phyloP scores from a whole-genome alignment of 2,888 invertebrate genomes.

The Rotaria socialis region DNA sequence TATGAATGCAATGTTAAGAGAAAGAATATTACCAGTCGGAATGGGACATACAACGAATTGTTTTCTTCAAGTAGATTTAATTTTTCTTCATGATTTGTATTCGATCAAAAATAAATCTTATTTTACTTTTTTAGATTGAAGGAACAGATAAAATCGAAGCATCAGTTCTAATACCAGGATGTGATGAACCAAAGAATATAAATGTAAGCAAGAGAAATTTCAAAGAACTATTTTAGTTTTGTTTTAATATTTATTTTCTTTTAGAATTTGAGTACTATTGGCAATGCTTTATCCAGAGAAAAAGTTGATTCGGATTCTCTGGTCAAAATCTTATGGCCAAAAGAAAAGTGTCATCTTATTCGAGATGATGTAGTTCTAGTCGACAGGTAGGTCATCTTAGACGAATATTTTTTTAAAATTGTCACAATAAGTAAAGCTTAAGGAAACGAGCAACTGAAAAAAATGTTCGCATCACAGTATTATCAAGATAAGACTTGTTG shows the following conservation, averaged over 20 bases:
- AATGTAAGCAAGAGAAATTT: not conserved
- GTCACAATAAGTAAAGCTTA: too few relatives aligned
- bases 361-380: slow-evolving; percentile 96
- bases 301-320: slow-evolving; percentile 74
- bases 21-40: slow-evolving; percentile 90
- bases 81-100: slow-evolving; percentile 60
- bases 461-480: too few relatives aligned
- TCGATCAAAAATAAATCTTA: slow-evolving; percentile 43
- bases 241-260: not conserved
- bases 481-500: too few relatives aligned
- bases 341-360: slow-evolving; percentile 82
- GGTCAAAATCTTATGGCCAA: slow-evolving; percentile 89
- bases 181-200: slow-evolving; percentile 17
- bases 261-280: slow-evolving; percentile 62
- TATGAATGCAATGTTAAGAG: slow-evolving; percentile 97
- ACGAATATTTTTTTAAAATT: too few relatives aligned
- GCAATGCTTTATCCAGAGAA: slow-evolving; percentile 84
- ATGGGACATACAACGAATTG: slow-evolving; percentile 99
- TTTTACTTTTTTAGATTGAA: slow-evolving; percentile 35
- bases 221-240: too few relatives aligned
- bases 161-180: slow-evolving; percentile 36
- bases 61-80: slow-evolving; percentile 81
- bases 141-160: slow-evolving; percentile 47
- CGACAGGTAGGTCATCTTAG: slow-evolving; percentile 62
- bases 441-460: too few relatives aligned